phyloP scores from a whole-genome alignment of 2,113 vertebrate species.

The Pao palembangensis region DNA sequence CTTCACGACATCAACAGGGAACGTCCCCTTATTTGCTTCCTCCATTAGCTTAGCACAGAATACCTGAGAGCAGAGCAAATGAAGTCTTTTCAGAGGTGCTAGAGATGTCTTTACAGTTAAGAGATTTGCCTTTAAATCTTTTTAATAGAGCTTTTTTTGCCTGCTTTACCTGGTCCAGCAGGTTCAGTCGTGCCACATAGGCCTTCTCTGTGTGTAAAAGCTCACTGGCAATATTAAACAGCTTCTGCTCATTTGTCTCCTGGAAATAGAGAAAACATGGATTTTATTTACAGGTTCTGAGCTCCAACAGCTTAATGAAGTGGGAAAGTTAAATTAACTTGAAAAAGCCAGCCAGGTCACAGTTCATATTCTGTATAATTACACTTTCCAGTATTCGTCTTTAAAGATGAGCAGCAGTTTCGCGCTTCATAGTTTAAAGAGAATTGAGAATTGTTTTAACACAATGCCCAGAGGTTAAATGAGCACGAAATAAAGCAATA shows the following conservation, averaged over 20 bases:
- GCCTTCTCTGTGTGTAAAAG: constrained; percentile 94
- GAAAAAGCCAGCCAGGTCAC: background rate
- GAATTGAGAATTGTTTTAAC: background rate
- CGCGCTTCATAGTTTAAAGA: constrained; percentile 4
- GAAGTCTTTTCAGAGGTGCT: background rate
- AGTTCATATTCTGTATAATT: background rate
- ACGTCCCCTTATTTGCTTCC: constrained; percentile 90
- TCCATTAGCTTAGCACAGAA: constrained; percentile 89
- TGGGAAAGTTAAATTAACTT: background rate
- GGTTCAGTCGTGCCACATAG: constrained; percentile 86
- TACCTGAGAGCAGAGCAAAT: constrained; percentile 67
- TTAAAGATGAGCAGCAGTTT: background rate
- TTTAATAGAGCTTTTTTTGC: background rate
- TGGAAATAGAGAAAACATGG: constrained; percentile 46
- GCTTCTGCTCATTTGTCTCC: constrained; percentile 95
- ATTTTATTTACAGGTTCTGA: background rate
- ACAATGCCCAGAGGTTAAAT: background rate
- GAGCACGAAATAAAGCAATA: constrained; percentile 12
- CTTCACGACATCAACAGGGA: constrained; percentile 90
- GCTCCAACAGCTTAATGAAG: background rate
- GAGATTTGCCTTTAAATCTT: no score
- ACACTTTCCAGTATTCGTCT: background rate
- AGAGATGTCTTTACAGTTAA: background rate
- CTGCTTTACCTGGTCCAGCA: constrained; percentile 77
- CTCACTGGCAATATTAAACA: constrained; percentile 93